Conservation (phyloP, 2,113 vertebrate species). For the Azemiops feae region DNA sequence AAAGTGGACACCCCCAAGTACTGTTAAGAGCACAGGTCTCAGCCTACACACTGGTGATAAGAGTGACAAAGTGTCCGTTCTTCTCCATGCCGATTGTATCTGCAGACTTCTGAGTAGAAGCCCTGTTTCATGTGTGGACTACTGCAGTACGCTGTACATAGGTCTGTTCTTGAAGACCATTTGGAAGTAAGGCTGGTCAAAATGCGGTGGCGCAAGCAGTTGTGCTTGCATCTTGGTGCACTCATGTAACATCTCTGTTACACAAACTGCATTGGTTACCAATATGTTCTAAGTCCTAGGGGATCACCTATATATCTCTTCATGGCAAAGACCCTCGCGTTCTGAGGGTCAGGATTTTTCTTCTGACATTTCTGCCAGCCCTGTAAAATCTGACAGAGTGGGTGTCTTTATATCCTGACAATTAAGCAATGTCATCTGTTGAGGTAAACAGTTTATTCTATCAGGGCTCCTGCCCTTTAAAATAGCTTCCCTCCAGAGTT, state of each 20-base stretch:
- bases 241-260: neutral
- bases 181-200: neutral
- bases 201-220: neutral
- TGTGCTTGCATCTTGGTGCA: neutral
- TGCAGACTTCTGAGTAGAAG: neutral
- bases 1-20: neutral
- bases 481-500: neutral
- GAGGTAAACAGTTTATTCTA: neutral
- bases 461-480: neutral
- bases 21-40: neutral
- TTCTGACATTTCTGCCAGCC: neutral
- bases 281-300: neutral
- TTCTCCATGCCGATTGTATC: neutral
- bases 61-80: neutral
- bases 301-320: neutral
- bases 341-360: neutral
- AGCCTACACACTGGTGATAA: neutral
- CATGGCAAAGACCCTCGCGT: neutral
- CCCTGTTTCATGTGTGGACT: neutral
- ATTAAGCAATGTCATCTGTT: neutral
- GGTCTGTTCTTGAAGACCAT: neutral
- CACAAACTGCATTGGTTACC: neutral
- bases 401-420: neutral
- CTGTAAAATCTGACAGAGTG: neutral
- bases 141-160: neutral